Conservation (phyloP, 2,113 vertebrate species). For the Aegithalos caudatus region DNA sequence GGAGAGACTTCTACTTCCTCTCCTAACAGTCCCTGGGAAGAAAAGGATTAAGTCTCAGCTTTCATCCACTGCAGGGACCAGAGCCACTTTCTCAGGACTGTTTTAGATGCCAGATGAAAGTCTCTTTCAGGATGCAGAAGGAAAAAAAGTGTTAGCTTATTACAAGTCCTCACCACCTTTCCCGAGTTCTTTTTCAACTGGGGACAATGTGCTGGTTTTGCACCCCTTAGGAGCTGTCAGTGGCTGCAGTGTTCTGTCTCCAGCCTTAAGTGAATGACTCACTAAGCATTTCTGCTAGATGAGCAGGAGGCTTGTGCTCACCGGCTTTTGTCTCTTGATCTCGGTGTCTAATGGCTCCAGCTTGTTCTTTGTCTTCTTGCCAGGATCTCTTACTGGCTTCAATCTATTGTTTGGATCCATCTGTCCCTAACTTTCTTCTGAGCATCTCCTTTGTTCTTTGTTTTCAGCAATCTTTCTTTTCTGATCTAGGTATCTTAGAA, state of each 20-base stretch:
- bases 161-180: background rate
- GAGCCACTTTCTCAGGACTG: background rate
- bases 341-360: background rate
- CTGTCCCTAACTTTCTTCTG: background rate
- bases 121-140: background rate
- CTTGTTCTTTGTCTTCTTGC: background rate
- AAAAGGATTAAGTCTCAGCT: background rate
- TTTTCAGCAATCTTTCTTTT: background rate
- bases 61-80: background rate
- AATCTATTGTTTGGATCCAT: background rate
- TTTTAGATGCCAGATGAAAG: background rate
- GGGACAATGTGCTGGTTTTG: background rate
- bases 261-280: background rate
- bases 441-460: background rate
- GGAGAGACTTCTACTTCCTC: background rate
- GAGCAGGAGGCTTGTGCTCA: background rate
- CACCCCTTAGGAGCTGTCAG: background rate
- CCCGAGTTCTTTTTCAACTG: background rate
- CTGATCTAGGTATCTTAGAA: background rate
- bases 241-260: background rate
- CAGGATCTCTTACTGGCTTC: background rate
- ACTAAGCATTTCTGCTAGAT: background rate
- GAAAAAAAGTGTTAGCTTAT: background rate
- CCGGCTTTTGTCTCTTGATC: background rate
- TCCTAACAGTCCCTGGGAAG: background rate